A percentile compares a stretch with the other conserved stretches of the same genome.
Conservation (phyloP, 2,888 invertebrate genomes). For the Tigriopus californicus region DNA sequence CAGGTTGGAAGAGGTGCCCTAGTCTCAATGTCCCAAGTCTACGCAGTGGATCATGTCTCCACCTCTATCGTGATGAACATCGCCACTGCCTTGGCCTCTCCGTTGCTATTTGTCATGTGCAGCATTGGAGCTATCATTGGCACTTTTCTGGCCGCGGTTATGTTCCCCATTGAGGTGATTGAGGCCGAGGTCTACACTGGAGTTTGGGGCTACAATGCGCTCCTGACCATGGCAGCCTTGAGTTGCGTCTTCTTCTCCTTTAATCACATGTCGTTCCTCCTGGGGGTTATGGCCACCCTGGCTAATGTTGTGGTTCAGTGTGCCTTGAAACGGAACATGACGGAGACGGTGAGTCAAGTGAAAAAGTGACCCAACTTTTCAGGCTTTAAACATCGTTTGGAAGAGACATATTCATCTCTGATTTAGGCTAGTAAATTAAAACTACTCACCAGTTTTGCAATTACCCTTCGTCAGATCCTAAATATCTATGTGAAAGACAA, state of each 20-base stretch:
- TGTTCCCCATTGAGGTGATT: neutral
- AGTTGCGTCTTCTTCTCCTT: conserved; percentile 6
- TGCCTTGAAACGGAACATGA: neutral
- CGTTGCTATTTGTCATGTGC: conserved; percentile 3
- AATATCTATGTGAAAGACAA: too few species aligned
- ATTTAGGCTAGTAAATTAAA: too few species aligned
- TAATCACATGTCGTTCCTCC: neutral
- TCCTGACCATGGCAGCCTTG: neutral
- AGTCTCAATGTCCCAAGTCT: conserved; percentile 10
- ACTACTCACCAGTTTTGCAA: too few species aligned
- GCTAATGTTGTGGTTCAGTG: neutral
- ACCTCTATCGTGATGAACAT: neutral
- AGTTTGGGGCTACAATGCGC: conserved; percentile 2
- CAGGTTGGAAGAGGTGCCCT: conserved; percentile 3
- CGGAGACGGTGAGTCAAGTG: neutral
- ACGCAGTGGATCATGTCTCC: neutral
- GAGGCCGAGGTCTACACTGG: conserved; percentile 8
- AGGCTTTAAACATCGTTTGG: too few species aligned
- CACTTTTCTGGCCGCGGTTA: neutral
- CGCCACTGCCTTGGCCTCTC: conserved; percentile 2
- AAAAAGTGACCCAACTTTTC: too few species aligned
- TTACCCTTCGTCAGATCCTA: too few species aligned
- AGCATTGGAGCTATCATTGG: conserved; percentile 7
- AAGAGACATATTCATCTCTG: too few species aligned
- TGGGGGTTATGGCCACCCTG: neutral